Base-by-base conservation (phyloP, 2,888 invertebrate species). In the Macaria liturata region DNA sequence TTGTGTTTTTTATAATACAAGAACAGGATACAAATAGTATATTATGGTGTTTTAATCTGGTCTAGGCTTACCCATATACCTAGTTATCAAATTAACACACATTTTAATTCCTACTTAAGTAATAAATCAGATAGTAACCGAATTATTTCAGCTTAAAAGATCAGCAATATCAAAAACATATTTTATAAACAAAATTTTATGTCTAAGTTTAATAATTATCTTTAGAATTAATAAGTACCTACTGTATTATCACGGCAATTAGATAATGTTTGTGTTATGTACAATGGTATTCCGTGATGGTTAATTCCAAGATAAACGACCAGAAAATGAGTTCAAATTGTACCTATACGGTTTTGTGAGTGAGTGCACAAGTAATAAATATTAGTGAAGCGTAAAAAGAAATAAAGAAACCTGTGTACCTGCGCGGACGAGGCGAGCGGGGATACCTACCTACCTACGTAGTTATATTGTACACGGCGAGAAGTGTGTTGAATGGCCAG, bases 401-500 rank as follows among this genome's bases (percentile, higher is more conserved):
- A 69, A 68, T 67, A 73, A 72, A 66, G 71, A 70, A 69, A 69
- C 62, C 64, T 64, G 67, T 70, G 62, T 69, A 69, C 69, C 67
- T 66, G 68, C 63, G 54, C 54, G 55, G 52, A 48, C 53, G 54
- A 58, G 55, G 64, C 51, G 61, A 64, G 20, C 20, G 20, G 20
- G 20, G 20, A 20, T 20, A 20, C 20, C 20, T 20, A 20, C 20
- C 20, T 59, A 56, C 51, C 46, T 64, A 62, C 54, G 59, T 68
- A 66, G 67, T 72, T 71, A 74, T 80, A 78, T 83, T 81, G 82
- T 79, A 80, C 72, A 71, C 74, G 74, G 73, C 73, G 64, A 74
- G 74, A 73, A 71, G 71, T 74, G 70, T 71, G 75, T 71, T 71
- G 71, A 70, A 75, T 71, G 72, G 75, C 71, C 69, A 71, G 71